A percentile compares a stretch with the other conserved stretches of the same genome.
phyloP scores from a whole-genome alignment of 2,797 vertebrate species.

The Myiothlypis chrysogaster region DNA sequence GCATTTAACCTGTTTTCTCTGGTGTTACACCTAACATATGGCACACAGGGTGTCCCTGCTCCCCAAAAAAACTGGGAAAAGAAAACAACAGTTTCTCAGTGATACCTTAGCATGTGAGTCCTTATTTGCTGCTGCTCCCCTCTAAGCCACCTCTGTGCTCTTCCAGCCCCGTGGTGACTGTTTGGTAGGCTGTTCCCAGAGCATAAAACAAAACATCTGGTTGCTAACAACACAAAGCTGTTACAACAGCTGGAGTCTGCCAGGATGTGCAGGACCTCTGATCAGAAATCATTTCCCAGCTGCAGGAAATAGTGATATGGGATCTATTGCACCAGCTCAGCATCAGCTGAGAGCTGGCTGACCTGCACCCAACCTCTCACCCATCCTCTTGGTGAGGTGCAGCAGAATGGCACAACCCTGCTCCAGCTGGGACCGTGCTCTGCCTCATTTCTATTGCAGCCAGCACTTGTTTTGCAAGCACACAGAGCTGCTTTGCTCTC shows the following conservation, averaged over 20 bases:
- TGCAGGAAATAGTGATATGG: neutral
- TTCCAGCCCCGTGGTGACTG: neutral
- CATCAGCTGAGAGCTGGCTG: neutral
- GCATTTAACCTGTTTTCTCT: neutral
- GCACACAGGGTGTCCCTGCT: neutral
- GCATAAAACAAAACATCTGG: slow-evolving; percentile 44
- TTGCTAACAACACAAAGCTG: slow-evolving; percentile 26
- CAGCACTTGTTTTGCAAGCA: neutral
- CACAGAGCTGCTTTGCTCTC: neutral
- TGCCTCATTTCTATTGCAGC: neutral
- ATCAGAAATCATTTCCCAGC: neutral
- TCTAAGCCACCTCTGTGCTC: neutral
- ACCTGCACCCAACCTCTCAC: neutral
- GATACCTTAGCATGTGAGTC: neutral
- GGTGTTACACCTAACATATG: neutral
- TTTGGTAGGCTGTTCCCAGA: neutral
- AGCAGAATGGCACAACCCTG: accelerated
- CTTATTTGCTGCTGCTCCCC: neutral
- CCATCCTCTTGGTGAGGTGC: neutral
- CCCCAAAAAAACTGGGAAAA: neutral
- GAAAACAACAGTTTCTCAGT: neutral
- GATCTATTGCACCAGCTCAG: neutral
- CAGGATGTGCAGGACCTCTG: neutral
- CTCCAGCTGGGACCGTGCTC: neutral
- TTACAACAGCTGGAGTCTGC: slow-evolving; percentile 41